Evolutionary conservation across 2,888 invertebrate genomes (phyloP).

Genomic region (Muschampia staudingeri): DNA sequence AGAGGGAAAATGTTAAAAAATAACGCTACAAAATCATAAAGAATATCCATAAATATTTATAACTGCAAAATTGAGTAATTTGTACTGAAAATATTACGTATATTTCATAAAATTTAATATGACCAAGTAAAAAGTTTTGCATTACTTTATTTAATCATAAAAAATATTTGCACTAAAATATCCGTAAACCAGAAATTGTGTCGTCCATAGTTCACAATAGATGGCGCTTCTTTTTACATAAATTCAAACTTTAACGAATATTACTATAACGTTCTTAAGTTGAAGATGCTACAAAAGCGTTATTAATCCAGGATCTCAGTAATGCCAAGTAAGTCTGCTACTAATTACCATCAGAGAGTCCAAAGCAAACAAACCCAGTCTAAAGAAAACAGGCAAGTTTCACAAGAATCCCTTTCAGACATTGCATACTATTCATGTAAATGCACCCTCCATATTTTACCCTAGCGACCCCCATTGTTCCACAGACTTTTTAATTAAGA

Average conservation of each 20-base stretch:
- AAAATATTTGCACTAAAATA: too few relatives aligned
- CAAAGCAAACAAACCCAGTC: conserved; percentile 38
- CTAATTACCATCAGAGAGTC: conserved; percentile 44
- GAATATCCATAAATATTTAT: too few relatives aligned
- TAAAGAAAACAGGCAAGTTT: conserved; percentile 39
- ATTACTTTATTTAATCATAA: too few relatives aligned
- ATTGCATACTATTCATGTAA: conserved; percentile 51
- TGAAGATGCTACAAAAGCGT: conserved; percentile 28
- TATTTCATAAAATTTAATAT: too few relatives aligned
- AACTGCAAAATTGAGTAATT: too few relatives aligned
- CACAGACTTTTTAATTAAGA: conserved; percentile 51
- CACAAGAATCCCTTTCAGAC: conserved; percentile 41
- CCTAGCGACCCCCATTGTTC: conserved; percentile 51
- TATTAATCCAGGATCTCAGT: conserved; percentile 34
- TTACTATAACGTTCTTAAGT: neutral
- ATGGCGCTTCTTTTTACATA: conserved; percentile 29
- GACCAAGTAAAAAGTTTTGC: too few relatives aligned
- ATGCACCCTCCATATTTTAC: conserved; percentile 45
- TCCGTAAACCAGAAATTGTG: too few relatives aligned
- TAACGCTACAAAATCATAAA: too few relatives aligned
- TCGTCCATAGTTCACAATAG: conserved; percentile 14
- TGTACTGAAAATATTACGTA: too few relatives aligned
- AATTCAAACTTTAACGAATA: neutral
- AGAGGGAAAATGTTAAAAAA: too few relatives aligned
- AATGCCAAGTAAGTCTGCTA: conserved; percentile 37